Evolutionary conservation across 1,140 invertebrate genomes (phyloP).

Genomic region (Drosophila tsacasi): DNA sequence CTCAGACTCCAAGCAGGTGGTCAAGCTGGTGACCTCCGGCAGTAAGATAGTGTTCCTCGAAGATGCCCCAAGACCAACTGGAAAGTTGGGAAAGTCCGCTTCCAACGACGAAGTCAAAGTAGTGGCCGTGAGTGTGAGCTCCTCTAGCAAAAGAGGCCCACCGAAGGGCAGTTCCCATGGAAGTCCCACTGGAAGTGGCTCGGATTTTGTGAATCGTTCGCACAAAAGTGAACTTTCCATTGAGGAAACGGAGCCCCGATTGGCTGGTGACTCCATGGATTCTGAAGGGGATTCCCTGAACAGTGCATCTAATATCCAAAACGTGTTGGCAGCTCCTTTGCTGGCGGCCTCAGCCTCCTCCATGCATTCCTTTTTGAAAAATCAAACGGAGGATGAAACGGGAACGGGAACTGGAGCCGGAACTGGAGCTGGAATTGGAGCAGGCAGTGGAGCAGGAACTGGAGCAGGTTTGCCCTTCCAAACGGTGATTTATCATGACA

Average conservation of each 20-base stretch:
- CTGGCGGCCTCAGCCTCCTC: conserved; percentile 48
- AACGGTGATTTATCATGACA: conserved; percentile 87
- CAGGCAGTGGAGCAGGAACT: conserved; percentile 10
- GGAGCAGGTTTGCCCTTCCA: conserved; percentile 81
- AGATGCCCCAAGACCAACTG: conserved; percentile 43
- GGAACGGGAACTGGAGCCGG: background rate
- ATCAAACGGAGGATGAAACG: conserved; percentile 22
- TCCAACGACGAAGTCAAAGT: conserved; percentile 75
- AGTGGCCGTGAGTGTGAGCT: conserved; percentile 79
- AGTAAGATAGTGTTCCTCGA: conserved; percentile 84
- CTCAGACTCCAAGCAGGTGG: conserved; percentile 51
- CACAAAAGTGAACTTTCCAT: conserved; percentile 83
- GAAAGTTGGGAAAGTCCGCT: conserved; percentile 29
- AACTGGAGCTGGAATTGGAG: conserved; percentile 5
- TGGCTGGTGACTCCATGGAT: conserved; percentile 62
- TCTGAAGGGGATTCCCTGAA: conserved; percentile 70
- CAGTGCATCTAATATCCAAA: conserved; percentile 80
- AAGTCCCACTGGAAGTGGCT: conserved; percentile 44
- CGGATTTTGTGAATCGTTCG: conserved; percentile 78
- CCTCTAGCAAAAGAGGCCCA: conserved; percentile 69
- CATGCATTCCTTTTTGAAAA: conserved; percentile 49
- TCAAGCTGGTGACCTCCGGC: conserved; percentile 76
- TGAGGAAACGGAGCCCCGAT: conserved; percentile 73
- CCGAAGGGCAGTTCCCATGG: conserved; percentile 21
- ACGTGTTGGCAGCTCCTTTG: conserved; percentile 71